Percentiles rank a stretch among this genome's conserved stretches.
phyloP scores from a whole-genome alignment of 2,888 invertebrate species.

The Melipona bicolor region DNA sequence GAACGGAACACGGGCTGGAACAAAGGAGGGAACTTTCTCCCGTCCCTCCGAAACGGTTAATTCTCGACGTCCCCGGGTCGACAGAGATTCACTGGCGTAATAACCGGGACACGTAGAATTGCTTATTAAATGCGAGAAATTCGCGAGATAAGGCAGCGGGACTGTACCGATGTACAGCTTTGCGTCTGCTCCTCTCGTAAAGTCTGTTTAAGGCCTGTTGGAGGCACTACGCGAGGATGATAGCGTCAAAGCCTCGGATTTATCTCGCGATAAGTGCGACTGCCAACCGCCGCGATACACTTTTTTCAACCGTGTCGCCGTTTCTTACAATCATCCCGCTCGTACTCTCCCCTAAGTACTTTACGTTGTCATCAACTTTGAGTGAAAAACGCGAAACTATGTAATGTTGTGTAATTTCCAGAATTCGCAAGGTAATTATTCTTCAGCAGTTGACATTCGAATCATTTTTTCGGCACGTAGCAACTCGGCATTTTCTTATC shows the following conservation, averaged over 20 bases:
- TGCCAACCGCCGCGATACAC: conserved; percentile 1
- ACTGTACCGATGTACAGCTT: not conserved
- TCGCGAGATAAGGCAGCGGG: conserved; percentile 4
- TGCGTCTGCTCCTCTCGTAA: conserved; percentile 52
- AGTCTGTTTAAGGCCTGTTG: conserved; percentile 69
- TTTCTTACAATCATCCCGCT: not conserved
- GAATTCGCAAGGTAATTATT: too few relatives aligned
- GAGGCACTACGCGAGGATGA: conserved; percentile 52
- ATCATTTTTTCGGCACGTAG: too few relatives aligned
- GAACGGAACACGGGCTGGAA: not conserved
- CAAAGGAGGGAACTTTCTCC: conserved; percentile 18
- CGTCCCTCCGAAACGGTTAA: conserved; percentile 22
- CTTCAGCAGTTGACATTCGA: too few relatives aligned
- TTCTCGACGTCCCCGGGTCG: not conserved
- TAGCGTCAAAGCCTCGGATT: conserved; percentile 52
- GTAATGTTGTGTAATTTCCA: too few relatives aligned
- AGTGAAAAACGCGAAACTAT: not conserved
- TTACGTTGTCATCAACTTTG: not conserved
- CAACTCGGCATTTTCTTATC: too few relatives aligned
- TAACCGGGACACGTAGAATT: conserved; percentile 29
- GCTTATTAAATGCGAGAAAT: conserved; percentile 54
- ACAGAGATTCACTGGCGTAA: conserved; percentile 13
- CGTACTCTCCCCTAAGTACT: not conserved
- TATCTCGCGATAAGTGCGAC: conserved; percentile 48
- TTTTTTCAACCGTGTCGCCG: conserved; percentile 11